Base-by-base conservation (phyloP, 1,140 invertebrate species). In the Lycorma delicatula region DNA sequence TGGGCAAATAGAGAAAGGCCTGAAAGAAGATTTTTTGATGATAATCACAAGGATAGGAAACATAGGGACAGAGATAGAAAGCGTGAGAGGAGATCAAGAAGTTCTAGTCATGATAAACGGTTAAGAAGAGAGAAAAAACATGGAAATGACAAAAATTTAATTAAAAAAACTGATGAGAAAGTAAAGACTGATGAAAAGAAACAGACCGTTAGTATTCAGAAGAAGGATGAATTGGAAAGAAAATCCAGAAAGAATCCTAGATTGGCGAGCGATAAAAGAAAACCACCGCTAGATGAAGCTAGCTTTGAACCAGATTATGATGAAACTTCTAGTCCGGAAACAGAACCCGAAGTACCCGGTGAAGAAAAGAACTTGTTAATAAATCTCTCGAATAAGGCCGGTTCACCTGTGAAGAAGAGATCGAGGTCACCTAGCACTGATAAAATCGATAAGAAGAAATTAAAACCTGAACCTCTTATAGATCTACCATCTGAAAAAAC, bases 251-350 rank as follows among this genome's bases (percentile, higher is more conserved):
- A 58, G 57, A 53, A 51, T 52, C 55, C 54, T 16, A 58, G 52
- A 56, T 54, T 49, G 34, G 23, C 56, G 2, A 55, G 53, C 44
- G 34, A 47, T 44, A 53, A 38, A 26, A 49, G 28, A 26, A 57
- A 57, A 25, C 31, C 47, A 12, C 22, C 48, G n/a, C 34, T 61
- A 11, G 60, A 61, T 49, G 60, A 61, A 41, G 38, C 55, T 11
- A 53, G 25, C 38, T 61, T 61, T 49, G 60, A 61, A 29, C 60
- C 60, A 3, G 60, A 61, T 28, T 61, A 61, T 50, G 60, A 61
- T 36, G 55, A 48, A 49, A 41, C 55, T 36, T 41, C 28, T 31
- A 49, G 31, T 36, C 48, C 34, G 1, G 58, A 52, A 20, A 56
- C 47, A 11, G 54, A 54, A 27, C 53, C 46, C 1, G 58, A 60